Conservation (phyloP, 2,113 vertebrate species). For the sheep (Ovis aries) region DNA sequence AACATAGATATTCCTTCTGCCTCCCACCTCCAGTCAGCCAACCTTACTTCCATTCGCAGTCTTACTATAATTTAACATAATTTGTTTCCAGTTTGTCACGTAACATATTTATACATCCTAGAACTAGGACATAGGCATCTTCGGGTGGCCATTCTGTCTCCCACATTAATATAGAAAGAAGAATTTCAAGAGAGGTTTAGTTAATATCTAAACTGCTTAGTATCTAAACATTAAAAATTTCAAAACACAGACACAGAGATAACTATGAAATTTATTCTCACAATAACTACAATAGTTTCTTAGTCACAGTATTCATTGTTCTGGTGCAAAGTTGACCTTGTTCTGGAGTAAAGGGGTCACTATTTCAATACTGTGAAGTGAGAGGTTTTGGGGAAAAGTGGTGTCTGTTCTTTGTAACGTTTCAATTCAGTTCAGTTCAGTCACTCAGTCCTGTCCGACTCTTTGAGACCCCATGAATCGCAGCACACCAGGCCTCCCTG, state of each 20-base stretch:
- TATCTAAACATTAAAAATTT: neutral
- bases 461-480: too few species aligned
- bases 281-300: neutral
- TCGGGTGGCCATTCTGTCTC: neutral
- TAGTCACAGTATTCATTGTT: neutral
- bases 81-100: neutral
- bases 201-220: neutral
- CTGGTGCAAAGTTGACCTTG: neutral
- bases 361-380: neutral
- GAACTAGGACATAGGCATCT: neutral
- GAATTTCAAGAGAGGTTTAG: neutral
- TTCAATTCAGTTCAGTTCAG: neutral
- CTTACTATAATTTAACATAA: neutral
- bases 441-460: too few species aligned
- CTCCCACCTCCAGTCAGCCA: neutral
- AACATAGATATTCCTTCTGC: neutral
- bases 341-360: neutral
- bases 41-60: constrained; percentile 10
- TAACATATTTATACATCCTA: neutral
- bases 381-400: neutral
- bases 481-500: too few species aligned
- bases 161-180: neutral
- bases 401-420: neutral
- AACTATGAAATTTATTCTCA: neutral
- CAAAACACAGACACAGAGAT: neutral